These are phyloP conservation scores for Rallus limicola DNA, from an alignment of 2,113 vertebrate genomes.

Conservation along the genomic window DNA sequence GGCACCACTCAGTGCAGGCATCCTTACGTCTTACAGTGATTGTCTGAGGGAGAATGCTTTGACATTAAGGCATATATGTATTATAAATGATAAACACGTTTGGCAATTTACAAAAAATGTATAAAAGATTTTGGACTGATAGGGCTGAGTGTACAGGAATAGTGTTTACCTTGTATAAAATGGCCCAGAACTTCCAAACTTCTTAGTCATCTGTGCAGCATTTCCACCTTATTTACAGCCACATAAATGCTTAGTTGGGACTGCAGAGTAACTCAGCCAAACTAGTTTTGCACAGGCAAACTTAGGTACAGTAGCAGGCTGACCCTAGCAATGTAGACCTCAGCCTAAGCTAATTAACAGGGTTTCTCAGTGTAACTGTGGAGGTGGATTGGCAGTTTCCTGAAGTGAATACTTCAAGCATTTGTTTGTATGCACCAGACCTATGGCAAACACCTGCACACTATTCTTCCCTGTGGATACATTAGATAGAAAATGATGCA, in stretches of 20 bases:
- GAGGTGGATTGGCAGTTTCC: not conserved
- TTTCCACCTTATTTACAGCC: not conserved
- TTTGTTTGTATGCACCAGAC: not conserved
- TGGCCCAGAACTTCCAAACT: not conserved
- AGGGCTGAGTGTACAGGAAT: not conserved
- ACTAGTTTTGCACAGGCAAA: not conserved
- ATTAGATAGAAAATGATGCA: not conserved
- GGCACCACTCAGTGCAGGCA: not conserved
- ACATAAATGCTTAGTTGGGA: not conserved
- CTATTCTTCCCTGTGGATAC: not conserved
- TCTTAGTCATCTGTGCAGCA: not conserved
- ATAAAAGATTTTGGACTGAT: not conserved
- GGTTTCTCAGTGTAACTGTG: constrained; percentile 53
- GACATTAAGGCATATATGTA: accelerated
- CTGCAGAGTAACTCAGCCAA: not conserved
- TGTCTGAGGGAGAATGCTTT: not conserved
- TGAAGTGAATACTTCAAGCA: not conserved
- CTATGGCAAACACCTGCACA: not conserved
- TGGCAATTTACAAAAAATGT: not conserved
- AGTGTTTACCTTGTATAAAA: not conserved
- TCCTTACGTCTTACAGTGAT: not conserved
- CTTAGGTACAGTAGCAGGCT: not conserved
- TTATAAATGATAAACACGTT: not conserved
- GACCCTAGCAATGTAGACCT: not conserved
- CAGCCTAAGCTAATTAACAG: not conserved